Evolutionary conservation across 2,113 vertebrate species (phyloP).

Genomic region (Argyrosomus japonicus): DNA sequence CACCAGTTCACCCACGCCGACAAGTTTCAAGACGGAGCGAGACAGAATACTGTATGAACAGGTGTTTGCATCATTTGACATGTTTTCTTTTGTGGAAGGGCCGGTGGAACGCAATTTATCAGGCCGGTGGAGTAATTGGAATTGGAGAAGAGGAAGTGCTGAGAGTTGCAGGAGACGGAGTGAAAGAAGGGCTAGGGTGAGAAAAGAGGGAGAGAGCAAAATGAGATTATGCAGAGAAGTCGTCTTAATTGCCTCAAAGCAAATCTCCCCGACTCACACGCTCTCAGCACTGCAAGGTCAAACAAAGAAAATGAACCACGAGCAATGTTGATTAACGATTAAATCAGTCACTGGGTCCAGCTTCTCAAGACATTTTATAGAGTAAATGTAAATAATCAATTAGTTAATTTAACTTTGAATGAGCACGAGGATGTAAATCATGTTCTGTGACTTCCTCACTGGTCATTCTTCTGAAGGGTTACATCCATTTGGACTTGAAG

Average conservation of each 20-base stretch:
- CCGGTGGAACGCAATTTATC: conserved; percentile 8
- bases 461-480: not conserved
- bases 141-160: not conserved
- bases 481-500: not conserved
- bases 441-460: not conserved
- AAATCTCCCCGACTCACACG: not conserved
- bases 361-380: no score
- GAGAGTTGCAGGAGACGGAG: not conserved
- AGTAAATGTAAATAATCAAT: not conserved
- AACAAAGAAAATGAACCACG: no score
- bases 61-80: conserved; percentile 12
- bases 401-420: no score
- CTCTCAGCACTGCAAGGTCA: not conserved
- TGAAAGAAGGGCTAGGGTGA: not conserved
- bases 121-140: conserved; percentile 28
- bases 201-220: not conserved
- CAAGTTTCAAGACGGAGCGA: not conserved
- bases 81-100: conserved; percentile 20
- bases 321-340: no score
- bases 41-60: not conserved
- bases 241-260: not conserved
- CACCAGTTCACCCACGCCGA: conserved; percentile 25
- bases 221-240: not conserved
- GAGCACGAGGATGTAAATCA: no score
- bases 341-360: no score